Evolutionary conservation across 2,113 vertebrate genomes (phyloP).

Genomic region (Chamaea fasciata): DNA sequence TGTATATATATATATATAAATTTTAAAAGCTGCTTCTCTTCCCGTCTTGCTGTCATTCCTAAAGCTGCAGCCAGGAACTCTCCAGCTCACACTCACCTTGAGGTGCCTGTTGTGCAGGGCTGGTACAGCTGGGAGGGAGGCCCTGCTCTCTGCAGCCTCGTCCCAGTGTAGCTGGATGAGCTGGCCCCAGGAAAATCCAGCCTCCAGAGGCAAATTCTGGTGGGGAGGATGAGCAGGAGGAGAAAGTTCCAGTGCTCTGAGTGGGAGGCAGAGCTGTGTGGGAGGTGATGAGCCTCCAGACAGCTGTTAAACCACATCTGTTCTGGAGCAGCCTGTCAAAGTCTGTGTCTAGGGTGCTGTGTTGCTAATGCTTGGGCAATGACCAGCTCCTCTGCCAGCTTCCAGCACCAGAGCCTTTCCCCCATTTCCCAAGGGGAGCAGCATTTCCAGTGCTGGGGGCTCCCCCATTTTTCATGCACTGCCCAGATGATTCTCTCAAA

Average conservation of each 20-base stretch:
- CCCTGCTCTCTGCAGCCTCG: rapidly evolving
- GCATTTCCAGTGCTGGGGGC: neutral
- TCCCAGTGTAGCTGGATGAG: neutral
- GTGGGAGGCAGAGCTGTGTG: neutral
- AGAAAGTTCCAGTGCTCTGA: neutral
- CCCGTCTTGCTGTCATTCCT: neutral
- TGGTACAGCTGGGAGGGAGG: neutral
- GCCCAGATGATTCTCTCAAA: neutral
- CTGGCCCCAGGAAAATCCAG: neutral
- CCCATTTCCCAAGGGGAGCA: neutral
- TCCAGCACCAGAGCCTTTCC: neutral
- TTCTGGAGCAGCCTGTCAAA: neutral
- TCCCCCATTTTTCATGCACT: neutral
- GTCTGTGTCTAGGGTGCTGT: neutral
- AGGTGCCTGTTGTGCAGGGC: neutral
- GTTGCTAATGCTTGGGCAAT: neutral
- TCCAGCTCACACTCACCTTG: neutral
- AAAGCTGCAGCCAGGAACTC: neutral
- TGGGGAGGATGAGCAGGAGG: neutral
- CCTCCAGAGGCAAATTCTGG: neutral
- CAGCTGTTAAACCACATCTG: neutral
- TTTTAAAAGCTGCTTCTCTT: neutral
- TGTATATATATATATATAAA: neutral
- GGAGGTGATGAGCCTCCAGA: neutral
- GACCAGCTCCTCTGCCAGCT: neutral